These are phyloP conservation scores for Thinocorus orbignyianus DNA, from an alignment of 2,113 vertebrate species.

Conservation along the genomic window DNA sequence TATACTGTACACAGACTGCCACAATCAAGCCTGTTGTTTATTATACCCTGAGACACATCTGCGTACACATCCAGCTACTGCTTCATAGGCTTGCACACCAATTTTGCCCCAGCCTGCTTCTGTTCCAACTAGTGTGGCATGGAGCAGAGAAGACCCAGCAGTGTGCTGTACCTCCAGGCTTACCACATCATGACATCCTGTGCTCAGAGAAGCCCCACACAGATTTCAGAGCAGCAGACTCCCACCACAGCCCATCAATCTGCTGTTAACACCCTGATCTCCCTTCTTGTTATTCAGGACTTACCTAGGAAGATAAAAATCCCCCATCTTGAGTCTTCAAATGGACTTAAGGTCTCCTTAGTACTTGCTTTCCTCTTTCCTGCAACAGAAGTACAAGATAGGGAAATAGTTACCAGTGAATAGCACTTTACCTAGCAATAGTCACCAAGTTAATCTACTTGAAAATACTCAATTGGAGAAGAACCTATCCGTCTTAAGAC, in stretches of 20 bases:
- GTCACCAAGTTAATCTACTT: neutral
- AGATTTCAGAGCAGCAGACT: neutral
- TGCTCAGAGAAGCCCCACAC: neutral
- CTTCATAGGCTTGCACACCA: neutral
- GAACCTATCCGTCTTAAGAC: neutral
- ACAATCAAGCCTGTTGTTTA: neutral
- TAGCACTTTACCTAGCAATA: neutral
- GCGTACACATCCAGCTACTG: neutral
- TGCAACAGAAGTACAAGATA: neutral
- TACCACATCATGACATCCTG: rapidly evolving
- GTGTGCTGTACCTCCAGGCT: neutral
- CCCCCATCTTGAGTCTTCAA: neutral
- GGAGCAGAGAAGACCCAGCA: neutral
- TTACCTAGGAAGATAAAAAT: neutral
- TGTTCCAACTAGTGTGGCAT: neutral
- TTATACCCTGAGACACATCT: neutral
- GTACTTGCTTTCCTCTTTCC: neutral
- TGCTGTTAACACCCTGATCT: neutral
- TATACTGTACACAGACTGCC: neutral
- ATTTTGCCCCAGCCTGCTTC: neutral
- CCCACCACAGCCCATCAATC: neutral
- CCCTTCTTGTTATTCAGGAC: neutral
- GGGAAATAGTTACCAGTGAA: neutral
- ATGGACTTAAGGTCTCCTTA: neutral
- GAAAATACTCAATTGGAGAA: neutral